Conservation (phyloP, 2,797 vertebrate genomes). For the Sarcoramphus papa region DNA sequence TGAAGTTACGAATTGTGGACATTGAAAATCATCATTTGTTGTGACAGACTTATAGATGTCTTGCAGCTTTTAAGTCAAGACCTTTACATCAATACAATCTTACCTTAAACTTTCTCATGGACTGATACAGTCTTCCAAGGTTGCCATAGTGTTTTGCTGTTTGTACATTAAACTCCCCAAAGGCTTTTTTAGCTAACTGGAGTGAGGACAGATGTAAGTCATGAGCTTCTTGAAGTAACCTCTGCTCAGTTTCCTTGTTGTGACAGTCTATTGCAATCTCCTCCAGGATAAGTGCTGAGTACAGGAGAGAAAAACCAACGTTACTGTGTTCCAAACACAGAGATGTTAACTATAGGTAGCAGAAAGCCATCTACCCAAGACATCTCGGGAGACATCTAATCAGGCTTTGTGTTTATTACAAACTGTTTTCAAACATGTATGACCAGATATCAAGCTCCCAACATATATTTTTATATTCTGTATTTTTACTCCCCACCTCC, state of each 20-base stretch:
- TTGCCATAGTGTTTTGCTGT: constrained; percentile 99
- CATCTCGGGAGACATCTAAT: not conserved
- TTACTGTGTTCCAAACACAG: not conserved
- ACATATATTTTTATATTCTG: rapidly evolving
- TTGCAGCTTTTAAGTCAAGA: not conserved
- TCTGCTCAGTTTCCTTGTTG: constrained; percentile 98
- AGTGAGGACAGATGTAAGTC: constrained; percentile 97
- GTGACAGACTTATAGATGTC: not conserved
- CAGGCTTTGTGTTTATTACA: not conserved
- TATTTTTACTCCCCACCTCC: not conserved
- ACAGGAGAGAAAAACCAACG: not conserved
- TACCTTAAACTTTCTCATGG: constrained; percentile 99
- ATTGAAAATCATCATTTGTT: rapidly evolving
- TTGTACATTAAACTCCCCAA: constrained; percentile 98
- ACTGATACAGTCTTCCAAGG: constrained; percentile 96
- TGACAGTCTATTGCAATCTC: constrained; percentile 99
- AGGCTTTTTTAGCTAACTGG: constrained; percentile 96
- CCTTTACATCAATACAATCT: not conserved
- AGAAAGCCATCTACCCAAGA: not conserved
- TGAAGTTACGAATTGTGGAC: rapidly evolving
- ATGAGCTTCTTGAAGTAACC: constrained; percentile 95
- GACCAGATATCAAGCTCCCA: not conserved
- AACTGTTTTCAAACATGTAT: not conserved
- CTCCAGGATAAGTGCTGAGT: constrained; percentile 92
- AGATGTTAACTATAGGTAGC: not conserved